Conservation (phyloP, 2,888 invertebrate genomes). For the Cerastis leucographa region DNA sequence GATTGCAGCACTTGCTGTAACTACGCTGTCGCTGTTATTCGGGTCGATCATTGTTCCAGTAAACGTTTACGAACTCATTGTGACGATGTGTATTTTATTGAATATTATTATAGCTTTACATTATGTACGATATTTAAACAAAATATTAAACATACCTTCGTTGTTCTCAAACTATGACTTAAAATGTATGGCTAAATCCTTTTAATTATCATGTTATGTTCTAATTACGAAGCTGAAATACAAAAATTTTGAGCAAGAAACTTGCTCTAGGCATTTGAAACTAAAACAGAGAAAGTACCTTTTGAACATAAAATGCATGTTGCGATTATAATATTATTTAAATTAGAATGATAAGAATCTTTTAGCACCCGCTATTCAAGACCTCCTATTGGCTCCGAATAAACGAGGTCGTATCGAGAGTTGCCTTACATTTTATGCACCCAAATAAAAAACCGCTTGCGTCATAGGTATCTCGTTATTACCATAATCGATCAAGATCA, state of each 20-base stretch:
- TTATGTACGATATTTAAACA: background rate
- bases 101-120: conserved; percentile 1
- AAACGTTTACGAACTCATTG: conserved; percentile 31
- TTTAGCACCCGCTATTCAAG: conserved; percentile 71
- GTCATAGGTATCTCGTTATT: conserved; percentile 81
- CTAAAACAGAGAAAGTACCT: conserved; percentile 62
- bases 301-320: conserved; percentile 54
- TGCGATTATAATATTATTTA: conserved; percentile 74
- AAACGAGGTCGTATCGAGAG: conserved; percentile 80
- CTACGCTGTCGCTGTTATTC: conserved; percentile 50
- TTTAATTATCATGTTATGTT: conserved; percentile 5
- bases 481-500: conserved; percentile 88
- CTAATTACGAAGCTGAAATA: background rate
- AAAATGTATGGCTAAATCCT: conserved; percentile 5
- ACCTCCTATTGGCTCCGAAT: conserved; percentile 76
- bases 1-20: conserved; percentile 53
- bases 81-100: conserved; percentile 20
- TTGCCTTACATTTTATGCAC: conserved; percentile 76
- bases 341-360: conserved; percentile 80
- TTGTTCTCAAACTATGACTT: conserved; percentile 1
- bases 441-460: conserved; percentile 78
- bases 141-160: background rate
- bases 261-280: conserved; percentile 27
- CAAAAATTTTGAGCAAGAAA: conserved; percentile 13
- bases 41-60: conserved; percentile 40